Conservation (phyloP, 2,888 invertebrate species). For the Torymus texanus region DNA sequence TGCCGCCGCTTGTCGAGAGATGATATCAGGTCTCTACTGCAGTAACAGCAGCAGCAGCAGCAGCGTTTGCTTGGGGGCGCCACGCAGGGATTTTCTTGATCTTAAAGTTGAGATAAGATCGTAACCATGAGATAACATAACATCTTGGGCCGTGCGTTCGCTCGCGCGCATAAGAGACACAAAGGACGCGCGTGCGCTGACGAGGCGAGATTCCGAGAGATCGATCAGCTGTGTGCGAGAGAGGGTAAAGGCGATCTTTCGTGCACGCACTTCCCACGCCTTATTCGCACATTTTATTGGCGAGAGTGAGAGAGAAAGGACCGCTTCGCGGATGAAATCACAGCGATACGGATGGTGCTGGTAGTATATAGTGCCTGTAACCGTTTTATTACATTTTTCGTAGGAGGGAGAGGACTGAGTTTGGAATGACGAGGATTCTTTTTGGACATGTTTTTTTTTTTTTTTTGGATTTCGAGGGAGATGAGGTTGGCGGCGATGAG, state of each 20-base stretch:
- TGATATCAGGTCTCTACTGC: constrained; percentile 55
- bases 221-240: constrained; percentile 36
- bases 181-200: constrained; percentile 6
- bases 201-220: constrained; percentile 39
- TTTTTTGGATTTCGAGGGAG: too few species aligned
- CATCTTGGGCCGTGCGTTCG: not conserved
- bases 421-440: too few species aligned
- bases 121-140: not conserved
- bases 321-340: too few species aligned
- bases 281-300: not conserved
- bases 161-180: too few species aligned
- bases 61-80: constrained; percentile 57
- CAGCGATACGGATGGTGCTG: too few species aligned
- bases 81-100: constrained; percentile 58
- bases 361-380: too few species aligned
- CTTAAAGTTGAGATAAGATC: constrained; percentile 21
- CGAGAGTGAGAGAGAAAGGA: too few species aligned
- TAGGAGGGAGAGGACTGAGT: too few species aligned
- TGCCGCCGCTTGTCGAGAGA: constrained; percentile 57
- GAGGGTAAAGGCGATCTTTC: too few species aligned
- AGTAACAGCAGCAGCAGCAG: not conserved
- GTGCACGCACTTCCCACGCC: constrained; percentile 32
- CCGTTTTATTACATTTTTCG: too few species aligned
- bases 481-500: too few species aligned
- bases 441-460: too few species aligned